Evolutionary conservation across 1,140 invertebrate genomes (phyloP), one percentile per base, ranked within the genome.

Genomic region (Drosophila paulistorum): DNA sequence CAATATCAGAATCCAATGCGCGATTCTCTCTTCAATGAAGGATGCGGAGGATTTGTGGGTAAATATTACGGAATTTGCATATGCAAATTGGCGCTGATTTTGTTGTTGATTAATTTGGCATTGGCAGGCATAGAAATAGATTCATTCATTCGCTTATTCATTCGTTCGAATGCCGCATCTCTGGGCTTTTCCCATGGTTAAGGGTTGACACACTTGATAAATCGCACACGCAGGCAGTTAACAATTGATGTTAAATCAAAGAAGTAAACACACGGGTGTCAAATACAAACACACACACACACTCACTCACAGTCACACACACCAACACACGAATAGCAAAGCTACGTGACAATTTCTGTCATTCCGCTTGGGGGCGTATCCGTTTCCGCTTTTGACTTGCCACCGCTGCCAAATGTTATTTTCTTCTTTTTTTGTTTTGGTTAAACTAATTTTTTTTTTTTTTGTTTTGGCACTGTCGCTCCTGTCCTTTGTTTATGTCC

Each of bases 191-290:
- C 11, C 30, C 57, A 51, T 48, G 13, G 45, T 51, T 51, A 17
- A 26, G 41, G 74, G 33, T 70, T 70, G 66, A 70, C 74, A 77
- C 75, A 77, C 63, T 71, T 77, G 75, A 77, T 74, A 77, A 77
- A 77, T 77, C 74, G 71, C 75, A 77, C 71, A 66, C 75, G 75
- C 75, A 79, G 67, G 70, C 74, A 80, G 73, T 65, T 81, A 59
- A 77, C 73, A 81, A 81, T 85, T 84, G 77, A 75, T 86, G 79
- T 72, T 73, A 68, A 86, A 86, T 87, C 71, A 86, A 87, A 76
- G 80, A 81, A 81, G 73, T 74, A 81, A 71, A 75, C 61, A 74
- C 58, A 65, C 57, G 57, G 57, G 30, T 37, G 9, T 59, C 33
- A 37, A 35, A 17, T 35, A 51, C 60, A 30, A 23, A 62, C 60